Percentiles rank a stretch among this genome's conserved stretches.
Conservation (phyloP, 1,140 invertebrate species). For the Nixonia krombeini region DNA sequence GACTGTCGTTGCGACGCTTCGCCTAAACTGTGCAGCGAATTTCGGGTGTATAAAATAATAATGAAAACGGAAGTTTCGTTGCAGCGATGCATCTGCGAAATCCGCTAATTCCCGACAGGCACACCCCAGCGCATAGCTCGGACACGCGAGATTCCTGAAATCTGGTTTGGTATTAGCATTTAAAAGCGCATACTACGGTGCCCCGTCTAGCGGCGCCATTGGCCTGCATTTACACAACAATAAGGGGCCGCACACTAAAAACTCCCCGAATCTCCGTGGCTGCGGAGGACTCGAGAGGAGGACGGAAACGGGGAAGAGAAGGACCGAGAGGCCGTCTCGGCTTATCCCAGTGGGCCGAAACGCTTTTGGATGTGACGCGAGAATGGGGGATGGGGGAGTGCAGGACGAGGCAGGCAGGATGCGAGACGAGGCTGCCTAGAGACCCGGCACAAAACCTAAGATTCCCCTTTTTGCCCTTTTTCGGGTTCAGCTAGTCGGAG, state of each 20-base stretch:
- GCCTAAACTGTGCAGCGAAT: no score
- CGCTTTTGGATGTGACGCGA: slow-evolving; percentile 35
- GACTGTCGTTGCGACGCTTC: no score
- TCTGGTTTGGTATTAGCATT: slow-evolving; percentile 69
- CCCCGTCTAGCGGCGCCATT: slow-evolving; percentile 67
- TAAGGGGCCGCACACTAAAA: slow-evolving; percentile 68
- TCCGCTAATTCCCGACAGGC: slow-evolving; percentile 16
- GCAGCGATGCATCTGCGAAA: slow-evolving; percentile 27
- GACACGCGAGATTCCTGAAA: slow-evolving; percentile 60
- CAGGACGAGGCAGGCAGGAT: slow-evolving; percentile 16
- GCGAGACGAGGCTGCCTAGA: slow-evolving; percentile 51
- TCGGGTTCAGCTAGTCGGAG: slow-evolving; percentile 43
- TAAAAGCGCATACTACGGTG: slow-evolving; percentile 61
- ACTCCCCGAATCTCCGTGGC: slow-evolving; percentile 62
- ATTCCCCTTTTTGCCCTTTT: slow-evolving; percentile 52
- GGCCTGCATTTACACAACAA: slow-evolving; percentile 71
- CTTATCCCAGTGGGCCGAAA: slow-evolving; percentile 50
- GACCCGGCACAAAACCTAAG: slow-evolving; percentile 58
- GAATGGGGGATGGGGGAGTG: slow-evolving; percentile 32
- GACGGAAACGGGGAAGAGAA: slow-evolving; percentile 34
- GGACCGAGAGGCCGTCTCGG: slow-evolving; percentile 48
- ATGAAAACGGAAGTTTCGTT: slow-evolving; percentile 33
- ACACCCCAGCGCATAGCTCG: slow-evolving; percentile 24
- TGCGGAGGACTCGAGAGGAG: slow-evolving; percentile 26
- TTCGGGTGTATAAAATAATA: slow-evolving; percentile 10